Evolutionary conservation across 1,140 invertebrate species (phyloP), one percentile per base, ranked within the genome.

Genomic region (Lycorma delicatula): DNA sequence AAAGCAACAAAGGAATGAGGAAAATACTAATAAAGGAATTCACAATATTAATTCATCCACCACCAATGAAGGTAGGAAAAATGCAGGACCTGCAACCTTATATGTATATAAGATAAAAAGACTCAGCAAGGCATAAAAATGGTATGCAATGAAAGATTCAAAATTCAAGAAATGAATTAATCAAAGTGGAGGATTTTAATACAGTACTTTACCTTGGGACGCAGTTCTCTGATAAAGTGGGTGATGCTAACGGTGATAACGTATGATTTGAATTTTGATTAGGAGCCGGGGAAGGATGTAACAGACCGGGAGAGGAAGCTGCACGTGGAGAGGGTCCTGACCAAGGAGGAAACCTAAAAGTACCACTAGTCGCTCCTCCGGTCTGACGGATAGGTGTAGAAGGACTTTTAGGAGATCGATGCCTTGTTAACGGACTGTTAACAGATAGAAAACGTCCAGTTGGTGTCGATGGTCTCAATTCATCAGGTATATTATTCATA

Each of bases 231-330:
- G 46, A 20, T 27, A 31, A 18, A 25, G 47, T 22, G 28, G 47
- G 48, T 36, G 23, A 49, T 7, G 54, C 59, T 20, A 62, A 70
- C 66, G 72, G 73, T 60, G 56, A 59, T 1, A 22, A 1, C 16
- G 23, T n/a, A 9, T 9, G 9, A 9, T 44, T 29, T 23, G 36
- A 13, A 1, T 12, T 36, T 28, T 46, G 27, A 12, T 46, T 48
- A 31, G 57, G 50, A 13, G 60, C 69, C 63, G 75, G 73, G 60
- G 72, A 72, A 66, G 72, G 72, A 63, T 75, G 73, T 46, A 77
- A 70, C 56, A 77, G 74, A 70, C 75, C 75, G 47, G 77, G 76
- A 47, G 76, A 79, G 64, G 77, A 79, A 1, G 75, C 71, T 48
- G 76, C 75, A 60, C 75, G 68, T 53, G 76, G 63, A 5, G 67